These are phyloP conservation scores for Sinosuthora webbiana DNA, from an alignment of 2,113 vertebrate species.

Conservation along the genomic window DNA sequence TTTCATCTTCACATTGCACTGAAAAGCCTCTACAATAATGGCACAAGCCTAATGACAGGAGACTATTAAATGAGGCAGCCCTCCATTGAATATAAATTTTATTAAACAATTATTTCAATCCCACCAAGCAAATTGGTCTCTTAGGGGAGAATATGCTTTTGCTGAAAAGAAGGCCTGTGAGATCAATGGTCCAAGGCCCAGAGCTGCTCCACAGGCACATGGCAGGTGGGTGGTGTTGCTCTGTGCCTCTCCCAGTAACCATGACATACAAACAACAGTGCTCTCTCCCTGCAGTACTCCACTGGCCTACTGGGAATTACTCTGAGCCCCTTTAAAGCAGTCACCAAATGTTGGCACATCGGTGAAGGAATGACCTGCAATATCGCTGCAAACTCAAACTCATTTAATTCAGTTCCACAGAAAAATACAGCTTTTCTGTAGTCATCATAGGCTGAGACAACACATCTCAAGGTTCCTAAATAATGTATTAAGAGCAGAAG, in stretches of 20 bases:
- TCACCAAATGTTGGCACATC: neutral
- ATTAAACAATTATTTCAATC: neutral
- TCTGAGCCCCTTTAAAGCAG: neutral
- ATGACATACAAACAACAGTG: accelerated
- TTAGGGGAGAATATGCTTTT: neutral
- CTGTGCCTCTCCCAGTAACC: neutral
- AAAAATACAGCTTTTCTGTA: neutral
- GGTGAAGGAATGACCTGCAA: neutral
- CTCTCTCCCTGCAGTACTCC: neutral
- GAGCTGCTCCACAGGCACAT: neutral
- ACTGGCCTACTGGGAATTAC: accelerated
- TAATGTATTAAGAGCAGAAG: conserved; percentile 22
- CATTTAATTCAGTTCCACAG: neutral
- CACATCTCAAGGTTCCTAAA: neutral
- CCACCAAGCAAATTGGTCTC: neutral
- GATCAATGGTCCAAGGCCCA: neutral
- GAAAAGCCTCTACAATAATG: neutral
- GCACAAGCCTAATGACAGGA: neutral
- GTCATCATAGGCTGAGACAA: neutral
- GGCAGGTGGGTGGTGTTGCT: neutral
- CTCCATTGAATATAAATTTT: neutral
- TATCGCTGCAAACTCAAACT: neutral
- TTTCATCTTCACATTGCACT: neutral
- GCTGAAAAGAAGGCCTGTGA: neutral
- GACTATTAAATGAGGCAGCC: neutral